Base-by-base conservation (phyloP, 2,797 vertebrate species). In the Rhodeus uyekii region DNA sequence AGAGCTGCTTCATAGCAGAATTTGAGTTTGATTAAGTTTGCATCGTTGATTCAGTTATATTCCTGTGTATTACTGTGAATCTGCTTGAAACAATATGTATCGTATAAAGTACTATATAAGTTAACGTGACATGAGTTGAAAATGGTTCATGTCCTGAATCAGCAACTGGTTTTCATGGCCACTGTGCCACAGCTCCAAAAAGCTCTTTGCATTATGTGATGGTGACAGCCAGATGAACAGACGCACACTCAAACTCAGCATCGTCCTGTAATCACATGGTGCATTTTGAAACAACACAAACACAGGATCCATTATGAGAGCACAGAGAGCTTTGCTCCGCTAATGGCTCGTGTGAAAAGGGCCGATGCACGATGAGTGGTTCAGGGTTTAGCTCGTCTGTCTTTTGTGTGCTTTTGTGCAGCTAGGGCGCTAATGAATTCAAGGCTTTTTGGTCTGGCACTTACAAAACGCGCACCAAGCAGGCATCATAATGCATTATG, bases 341-440 rank as follows among this genome's bases (percentile, higher is more conserved):
- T 86, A 86, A 88, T 88, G 87, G 87, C 83, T 86, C n/a, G 9
- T 69, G 72, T 84, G 80, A 80, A 82, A 78, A 78, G 80, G 74
- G 58, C 78, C 73, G 84, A 73, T 78, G 78, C 58, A 64, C 46
- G 29, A 14, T 65, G 87, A 85, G 81, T 83, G 83, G 64, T 46
- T 63, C 39, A 10, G 81, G 80, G 84, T 84, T 76, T 84, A 48
- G 64, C 73, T 75, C 27, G 50, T 5, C 55, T 76, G 75, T 82
- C 82, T 84, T 67, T 74, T 78, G 74, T 79, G 58, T 3, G 24
- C 58, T 76, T 58, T 63, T 38, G 72, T 27, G 14, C 61, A 14
- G 60, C 65, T 24, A 63, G 58, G 19, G 4, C 46, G 10, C 85
- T 88, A 87, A 88, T 87, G 85, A 88, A 88, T 86, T 84, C 84